Percentiles rank a stretch among this genome's conserved stretches.
phyloP scores from a whole-genome alignment of 2,797 vertebrate species.

The Macrochelys suwanniensis region DNA sequence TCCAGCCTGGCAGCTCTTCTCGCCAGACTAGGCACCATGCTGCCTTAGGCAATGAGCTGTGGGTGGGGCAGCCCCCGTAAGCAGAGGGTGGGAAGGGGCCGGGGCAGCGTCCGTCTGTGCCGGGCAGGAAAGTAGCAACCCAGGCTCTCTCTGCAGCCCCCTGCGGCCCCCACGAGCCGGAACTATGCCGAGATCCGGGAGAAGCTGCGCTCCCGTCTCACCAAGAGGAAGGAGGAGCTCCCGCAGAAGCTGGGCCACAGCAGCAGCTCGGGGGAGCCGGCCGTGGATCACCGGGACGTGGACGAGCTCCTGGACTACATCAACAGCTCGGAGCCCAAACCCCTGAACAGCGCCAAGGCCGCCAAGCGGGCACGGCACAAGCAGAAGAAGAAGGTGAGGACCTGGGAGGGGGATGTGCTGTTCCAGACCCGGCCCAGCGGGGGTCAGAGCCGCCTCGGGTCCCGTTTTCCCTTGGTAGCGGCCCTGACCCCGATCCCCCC shows the following conservation, averaged over 20 bases:
- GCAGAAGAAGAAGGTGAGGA: slow-evolving; percentile 96
- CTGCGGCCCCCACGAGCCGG: slow-evolving; percentile 96
- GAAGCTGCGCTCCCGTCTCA: slow-evolving; percentile 95
- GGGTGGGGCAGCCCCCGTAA: background rate
- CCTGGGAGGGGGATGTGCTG: background rate
- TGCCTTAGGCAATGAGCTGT: background rate
- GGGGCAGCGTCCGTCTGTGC: accelerated
- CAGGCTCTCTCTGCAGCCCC: slow-evolving; percentile 84
- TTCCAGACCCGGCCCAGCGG: too few species aligned
- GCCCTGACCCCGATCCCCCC: background rate
- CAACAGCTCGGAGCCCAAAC: slow-evolving; percentile 96
- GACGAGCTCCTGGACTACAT: slow-evolving; percentile 98
- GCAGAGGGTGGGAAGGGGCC: too few species aligned
- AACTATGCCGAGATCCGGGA: slow-evolving; percentile 99
- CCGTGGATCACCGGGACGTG: slow-evolving; percentile 94
- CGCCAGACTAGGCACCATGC: too few species aligned
- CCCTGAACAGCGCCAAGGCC: slow-evolving; percentile 96
- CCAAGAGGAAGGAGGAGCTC: slow-evolving; percentile 96
- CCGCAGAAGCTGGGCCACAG: slow-evolving; percentile 89
- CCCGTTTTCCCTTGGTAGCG: background rate
- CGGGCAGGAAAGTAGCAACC: slow-evolving; percentile 18
- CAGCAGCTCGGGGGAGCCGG: slow-evolving; percentile 85
- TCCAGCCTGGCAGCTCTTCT: slow-evolving; percentile 12
- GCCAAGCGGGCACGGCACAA: slow-evolving; percentile 98
- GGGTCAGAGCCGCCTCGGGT: background rate